Conservation (phyloP, 2,797 vertebrate species). For the Arrhamphus sclerolepis region DNA sequence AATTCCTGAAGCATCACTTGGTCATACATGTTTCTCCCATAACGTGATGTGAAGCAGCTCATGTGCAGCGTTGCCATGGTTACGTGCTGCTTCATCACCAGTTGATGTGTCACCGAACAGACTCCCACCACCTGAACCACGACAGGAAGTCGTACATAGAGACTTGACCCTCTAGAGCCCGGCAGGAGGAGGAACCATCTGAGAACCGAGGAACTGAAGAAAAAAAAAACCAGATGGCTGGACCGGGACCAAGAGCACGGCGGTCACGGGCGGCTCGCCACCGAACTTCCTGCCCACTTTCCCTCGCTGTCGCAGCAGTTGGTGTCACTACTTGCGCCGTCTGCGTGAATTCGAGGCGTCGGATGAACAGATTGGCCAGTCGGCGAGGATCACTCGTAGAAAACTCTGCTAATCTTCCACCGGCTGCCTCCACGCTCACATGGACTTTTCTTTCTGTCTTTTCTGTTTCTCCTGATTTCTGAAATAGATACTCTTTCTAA, state of each 20-base stretch:
- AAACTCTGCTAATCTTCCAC: constrained; percentile 77
- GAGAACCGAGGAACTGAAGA: constrained; percentile 16
- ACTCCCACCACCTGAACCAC: neutral
- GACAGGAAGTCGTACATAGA: neutral
- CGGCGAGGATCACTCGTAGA: constrained; percentile 75
- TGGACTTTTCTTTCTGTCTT: constrained; percentile 56
- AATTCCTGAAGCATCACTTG: too few species aligned
- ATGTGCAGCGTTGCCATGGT: constrained; percentile 14
- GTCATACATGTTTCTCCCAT: too few species aligned
- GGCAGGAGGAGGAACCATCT: neutral
- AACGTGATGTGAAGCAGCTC: neutral
- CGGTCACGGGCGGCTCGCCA: constrained; percentile 70
- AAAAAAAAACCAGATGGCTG: constrained; percentile 70
- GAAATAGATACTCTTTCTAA: too few species aligned
- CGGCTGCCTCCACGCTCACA: constrained; percentile 72
- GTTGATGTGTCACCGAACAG: neutral
- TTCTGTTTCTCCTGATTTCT: constrained; percentile 20
- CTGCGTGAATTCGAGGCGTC: constrained; percentile 74
- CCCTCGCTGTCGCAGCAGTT: constrained; percentile 76
- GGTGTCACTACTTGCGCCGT: constrained; percentile 80
- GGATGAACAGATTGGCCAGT: constrained; percentile 79
- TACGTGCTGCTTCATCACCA: neutral
- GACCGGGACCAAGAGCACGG: constrained; percentile 54
- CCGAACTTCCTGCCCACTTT: constrained; percentile 75
- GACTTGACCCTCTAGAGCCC: constrained; percentile 1